Percentiles rank a stretch among this genome's conserved stretches.
These are phyloP conservation scores for Xanthia togata DNA, from an alignment of 2,888 invertebrate genomes.

Conservation along the genomic window DNA sequence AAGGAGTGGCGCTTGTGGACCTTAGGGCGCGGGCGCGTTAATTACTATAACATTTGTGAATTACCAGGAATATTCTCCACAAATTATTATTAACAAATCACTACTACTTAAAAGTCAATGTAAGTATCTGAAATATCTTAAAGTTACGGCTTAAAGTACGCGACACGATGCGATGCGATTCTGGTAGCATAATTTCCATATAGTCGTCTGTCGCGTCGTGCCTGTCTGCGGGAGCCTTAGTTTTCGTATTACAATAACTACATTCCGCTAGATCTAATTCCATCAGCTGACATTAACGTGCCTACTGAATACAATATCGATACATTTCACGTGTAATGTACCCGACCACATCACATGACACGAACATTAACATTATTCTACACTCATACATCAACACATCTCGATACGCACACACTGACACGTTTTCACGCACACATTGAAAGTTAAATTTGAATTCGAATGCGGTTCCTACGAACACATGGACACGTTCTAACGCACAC, in stretches of 20 bases:
- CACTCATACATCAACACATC: conserved; percentile 48
- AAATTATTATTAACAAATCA: neutral
- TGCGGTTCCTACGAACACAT: neutral
- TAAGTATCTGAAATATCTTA: neutral
- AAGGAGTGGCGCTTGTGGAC: no score
- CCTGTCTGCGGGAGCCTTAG: no score
- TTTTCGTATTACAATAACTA: neutral
- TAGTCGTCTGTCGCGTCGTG: no score
- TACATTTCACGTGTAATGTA: conserved; percentile 38
- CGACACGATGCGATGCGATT: no score
- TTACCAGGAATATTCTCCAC: neutral
- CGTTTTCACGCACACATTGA: conserved; percentile 12
- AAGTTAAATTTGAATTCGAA: conserved; percentile 36
- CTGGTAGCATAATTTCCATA: no score
- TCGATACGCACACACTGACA: conserved; percentile 11
- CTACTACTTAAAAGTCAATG: neutral
- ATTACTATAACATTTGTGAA: neutral
- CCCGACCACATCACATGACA: conserved; percentile 57
- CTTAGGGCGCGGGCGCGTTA: no score
- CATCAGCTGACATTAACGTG: conserved; percentile 23
- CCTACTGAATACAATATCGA: conserved; percentile 26
- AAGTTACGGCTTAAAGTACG: neutral
- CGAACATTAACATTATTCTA: conserved; percentile 41
- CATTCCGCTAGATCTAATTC: conserved; percentile 1
- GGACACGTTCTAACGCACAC: conserved; percentile 1